phyloP scores from a whole-genome alignment of 2,797 vertebrate species.

The Dipus sagitta region DNA sequence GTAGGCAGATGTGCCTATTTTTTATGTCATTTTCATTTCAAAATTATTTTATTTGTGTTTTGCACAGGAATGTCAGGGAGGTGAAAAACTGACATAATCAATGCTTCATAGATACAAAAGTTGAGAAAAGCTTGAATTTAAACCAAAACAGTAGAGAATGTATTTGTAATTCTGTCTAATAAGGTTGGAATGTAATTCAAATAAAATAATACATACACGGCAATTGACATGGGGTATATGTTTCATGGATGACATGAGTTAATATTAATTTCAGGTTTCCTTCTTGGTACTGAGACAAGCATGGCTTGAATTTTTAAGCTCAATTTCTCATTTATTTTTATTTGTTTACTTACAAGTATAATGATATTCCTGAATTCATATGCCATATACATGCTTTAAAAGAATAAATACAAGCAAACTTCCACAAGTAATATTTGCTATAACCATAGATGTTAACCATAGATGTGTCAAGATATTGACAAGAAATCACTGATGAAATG shows the following conservation, averaged over 20 bases:
- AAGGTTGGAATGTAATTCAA: background rate
- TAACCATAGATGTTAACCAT: background rate
- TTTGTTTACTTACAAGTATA: constrained; percentile 20
- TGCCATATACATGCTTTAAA: background rate
- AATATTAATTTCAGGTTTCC: constrained; percentile 21
- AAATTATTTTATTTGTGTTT: constrained; percentile 54
- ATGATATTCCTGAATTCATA: background rate
- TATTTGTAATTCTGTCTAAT: background rate
- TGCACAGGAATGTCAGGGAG: background rate
- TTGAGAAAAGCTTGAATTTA: background rate
- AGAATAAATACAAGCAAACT: background rate
- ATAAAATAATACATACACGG: background rate
- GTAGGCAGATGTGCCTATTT: background rate
- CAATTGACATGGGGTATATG: background rate
- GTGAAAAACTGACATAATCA: background rate
- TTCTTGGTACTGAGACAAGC: background rate
- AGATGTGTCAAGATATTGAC: constrained; percentile 40
- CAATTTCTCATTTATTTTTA: constrained; percentile 27
- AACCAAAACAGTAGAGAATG: background rate
- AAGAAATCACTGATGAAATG: background rate
- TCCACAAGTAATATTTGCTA: constrained; percentile 11
- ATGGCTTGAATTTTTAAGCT: constrained; percentile 51
- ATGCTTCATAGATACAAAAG: background rate
- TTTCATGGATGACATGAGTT: background rate
- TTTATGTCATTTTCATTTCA: background rate